Evolutionary conservation across 1,140 invertebrate species (phyloP), one percentile per base, ranked within the genome.

Genomic region (Aphelenchoides fujianensis): DNA sequence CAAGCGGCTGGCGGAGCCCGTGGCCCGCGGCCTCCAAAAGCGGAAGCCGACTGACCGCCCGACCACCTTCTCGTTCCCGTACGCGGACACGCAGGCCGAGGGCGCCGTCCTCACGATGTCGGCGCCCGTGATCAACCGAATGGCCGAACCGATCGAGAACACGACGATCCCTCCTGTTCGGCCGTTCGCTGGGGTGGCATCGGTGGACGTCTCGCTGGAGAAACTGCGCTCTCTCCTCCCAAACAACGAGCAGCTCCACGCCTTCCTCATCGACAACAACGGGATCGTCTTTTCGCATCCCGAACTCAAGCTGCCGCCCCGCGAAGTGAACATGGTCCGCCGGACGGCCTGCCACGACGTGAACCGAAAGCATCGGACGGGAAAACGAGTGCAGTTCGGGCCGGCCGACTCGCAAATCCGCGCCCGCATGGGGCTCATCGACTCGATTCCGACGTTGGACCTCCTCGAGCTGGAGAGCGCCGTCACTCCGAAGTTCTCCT

Each of bases 221-320:
- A 70, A 23, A 52, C 63, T 71, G 36, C 68, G 63, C 61, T 55
- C 23, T n/a, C 23, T 63, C 19, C 70, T 69, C 48, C 37, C 31
- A 41, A 69, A 57, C 31, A 61, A 69, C 36, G 78, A 79, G 27
- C 69, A 77, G 32, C 57, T 79, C 16, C 76, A 81, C 61, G 69
- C 70, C 7, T 84, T 84, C 70, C 57, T 84, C 27, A 69, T 84
- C 16, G 82, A 83, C 55, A 82, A 84, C 69, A 84, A 83, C 63
- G 82, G 81, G 69, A 75, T 83, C 41, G 72, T 83, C 7, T 69
- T 83, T 48, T 83, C 73, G 59, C 82, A 83, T 76, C 81, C 81
- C 23, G 70, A 69, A 19, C 68, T 72, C 7, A 70, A 67, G n/a
- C 61, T 74, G 48, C 80, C 80, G 5, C 75, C 77, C 53, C 67